Conservation (phyloP, 2,797 vertebrate genomes). For the Pseudochirops cupreus region DNA sequence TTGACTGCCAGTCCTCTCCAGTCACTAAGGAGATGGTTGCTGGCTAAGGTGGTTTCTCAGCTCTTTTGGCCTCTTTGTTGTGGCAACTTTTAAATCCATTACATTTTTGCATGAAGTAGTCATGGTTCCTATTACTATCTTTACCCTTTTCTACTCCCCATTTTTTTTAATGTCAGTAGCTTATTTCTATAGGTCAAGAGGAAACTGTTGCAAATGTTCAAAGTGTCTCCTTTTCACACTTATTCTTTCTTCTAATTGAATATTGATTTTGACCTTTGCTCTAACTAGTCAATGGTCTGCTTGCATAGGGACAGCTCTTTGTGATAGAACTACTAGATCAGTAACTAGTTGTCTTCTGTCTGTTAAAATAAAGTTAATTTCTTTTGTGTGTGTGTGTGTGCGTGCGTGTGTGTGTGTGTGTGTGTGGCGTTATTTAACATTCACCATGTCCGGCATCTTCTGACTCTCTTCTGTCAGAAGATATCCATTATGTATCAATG, state of each 20-base stretch:
- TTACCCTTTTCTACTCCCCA: neutral
- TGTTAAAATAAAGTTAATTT: neutral
- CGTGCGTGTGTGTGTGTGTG: neutral
- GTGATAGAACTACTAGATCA: neutral
- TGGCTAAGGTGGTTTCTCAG: neutral
- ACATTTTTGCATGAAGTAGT: neutral
- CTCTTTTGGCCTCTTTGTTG: neutral
- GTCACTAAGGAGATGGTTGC: neutral
- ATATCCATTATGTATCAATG: neutral
- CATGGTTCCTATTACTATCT: neutral
- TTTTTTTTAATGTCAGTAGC: neutral
- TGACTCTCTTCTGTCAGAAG: neutral
- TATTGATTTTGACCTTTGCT: constrained; percentile 5
- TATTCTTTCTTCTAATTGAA: neutral
- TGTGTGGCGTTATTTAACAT: neutral
- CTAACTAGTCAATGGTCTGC: neutral
- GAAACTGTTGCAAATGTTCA: neutral
- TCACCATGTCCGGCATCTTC: neutral
- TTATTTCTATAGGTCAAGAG: neutral
- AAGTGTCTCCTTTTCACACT: neutral
- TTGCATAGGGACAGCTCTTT: neutral
- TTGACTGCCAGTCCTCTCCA: neutral
- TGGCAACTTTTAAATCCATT: neutral
- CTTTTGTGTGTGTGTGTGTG: neutral
- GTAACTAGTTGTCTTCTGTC: neutral